Evolutionary conservation across 1,140 invertebrate genomes (phyloP).

Genomic region (Samia ricini): DNA sequence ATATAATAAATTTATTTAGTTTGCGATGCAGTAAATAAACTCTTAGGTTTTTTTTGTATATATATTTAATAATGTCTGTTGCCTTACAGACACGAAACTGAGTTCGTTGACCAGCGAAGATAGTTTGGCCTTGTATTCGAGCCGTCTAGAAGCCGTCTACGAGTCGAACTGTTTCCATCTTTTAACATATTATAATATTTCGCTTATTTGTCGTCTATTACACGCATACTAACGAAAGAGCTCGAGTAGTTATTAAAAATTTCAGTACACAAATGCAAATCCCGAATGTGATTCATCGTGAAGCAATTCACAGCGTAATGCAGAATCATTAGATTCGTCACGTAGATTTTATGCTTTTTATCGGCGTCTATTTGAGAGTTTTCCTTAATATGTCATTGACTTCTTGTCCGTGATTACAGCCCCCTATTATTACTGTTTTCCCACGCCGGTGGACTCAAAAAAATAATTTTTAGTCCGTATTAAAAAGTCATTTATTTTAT

Average conservation of each 20-base stretch:
- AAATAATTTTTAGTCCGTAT: background rate
- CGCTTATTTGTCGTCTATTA: background rate
- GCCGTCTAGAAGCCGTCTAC: slow-evolving; percentile 34
- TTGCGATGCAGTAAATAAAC: slow-evolving; percentile 8
- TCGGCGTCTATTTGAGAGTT: slow-evolving; percentile 43
- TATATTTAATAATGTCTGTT: slow-evolving; percentile 24
- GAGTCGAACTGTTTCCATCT: slow-evolving; percentile 5
- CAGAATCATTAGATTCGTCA: slow-evolving; percentile 45
- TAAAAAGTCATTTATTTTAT: background rate
- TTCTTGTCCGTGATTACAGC: slow-evolving; percentile 26
- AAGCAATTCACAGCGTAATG: slow-evolving; percentile 32
- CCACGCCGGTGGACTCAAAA: background rate
- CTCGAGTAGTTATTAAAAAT: background rate
- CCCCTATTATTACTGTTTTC: slow-evolving; percentile 10
- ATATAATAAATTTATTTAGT: background rate
- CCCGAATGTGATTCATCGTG: slow-evolving; percentile 28
- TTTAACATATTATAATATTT: slow-evolving; percentile 1
- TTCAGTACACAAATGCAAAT: slow-evolving; percentile 24
- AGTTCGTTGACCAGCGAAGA: slow-evolving; percentile 44
- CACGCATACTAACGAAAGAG: background rate
- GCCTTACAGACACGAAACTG: slow-evolving; percentile 34
- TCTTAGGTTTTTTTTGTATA: slow-evolving; percentile 19
- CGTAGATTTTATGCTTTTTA: slow-evolving; percentile 60
- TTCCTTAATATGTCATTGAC: slow-evolving; percentile 67
- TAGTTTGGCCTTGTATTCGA: slow-evolving; percentile 44